Evolutionary conservation across 2,113 vertebrate genomes (phyloP).

Genomic region (Cranoglanis bouderius): DNA sequence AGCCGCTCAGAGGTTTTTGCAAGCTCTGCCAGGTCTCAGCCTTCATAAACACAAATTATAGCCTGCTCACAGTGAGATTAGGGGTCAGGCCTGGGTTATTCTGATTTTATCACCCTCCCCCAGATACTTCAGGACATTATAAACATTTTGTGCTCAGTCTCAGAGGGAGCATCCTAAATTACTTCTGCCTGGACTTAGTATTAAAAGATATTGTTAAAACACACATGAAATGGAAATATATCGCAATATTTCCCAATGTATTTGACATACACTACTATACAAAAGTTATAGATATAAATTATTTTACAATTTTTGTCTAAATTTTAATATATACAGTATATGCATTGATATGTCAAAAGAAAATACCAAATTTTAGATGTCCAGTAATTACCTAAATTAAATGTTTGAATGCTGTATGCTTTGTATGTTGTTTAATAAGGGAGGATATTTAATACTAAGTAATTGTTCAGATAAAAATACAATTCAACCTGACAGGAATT

Average conservation of each 20-base stretch:
- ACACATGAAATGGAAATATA: neutral
- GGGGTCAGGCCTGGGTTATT: constrained; percentile 61
- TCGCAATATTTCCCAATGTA: neutral
- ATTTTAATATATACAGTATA: too few relatives aligned
- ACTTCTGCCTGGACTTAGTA: neutral
- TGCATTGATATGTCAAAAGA: too few relatives aligned
- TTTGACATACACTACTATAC: neutral
- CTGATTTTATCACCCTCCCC: constrained; percentile 26
- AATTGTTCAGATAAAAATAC: too few relatives aligned
- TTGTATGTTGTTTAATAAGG: too few relatives aligned
- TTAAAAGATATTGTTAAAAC: neutral
- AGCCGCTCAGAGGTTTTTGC: neutral
- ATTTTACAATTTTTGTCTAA: too few relatives aligned
- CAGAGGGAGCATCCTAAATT: constrained; percentile 29
- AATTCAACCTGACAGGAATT: too few relatives aligned
- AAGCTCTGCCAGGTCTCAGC: neutral
- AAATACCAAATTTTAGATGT: too few relatives aligned
- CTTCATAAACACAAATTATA: constrained; percentile 35
- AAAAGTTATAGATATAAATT: neutral
- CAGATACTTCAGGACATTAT: constrained; percentile 55
- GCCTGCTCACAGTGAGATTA: constrained; percentile 5
- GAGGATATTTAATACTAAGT: too few relatives aligned
- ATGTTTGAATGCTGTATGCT: too few relatives aligned
- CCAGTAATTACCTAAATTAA: too few relatives aligned
- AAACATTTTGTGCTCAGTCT: constrained; percentile 59